Percentiles rank a stretch among this genome's conserved stretches.
These are phyloP conservation scores for Lasioglossum baleicum DNA, from an alignment of 1,140 invertebrate species.

Conservation along the genomic window DNA sequence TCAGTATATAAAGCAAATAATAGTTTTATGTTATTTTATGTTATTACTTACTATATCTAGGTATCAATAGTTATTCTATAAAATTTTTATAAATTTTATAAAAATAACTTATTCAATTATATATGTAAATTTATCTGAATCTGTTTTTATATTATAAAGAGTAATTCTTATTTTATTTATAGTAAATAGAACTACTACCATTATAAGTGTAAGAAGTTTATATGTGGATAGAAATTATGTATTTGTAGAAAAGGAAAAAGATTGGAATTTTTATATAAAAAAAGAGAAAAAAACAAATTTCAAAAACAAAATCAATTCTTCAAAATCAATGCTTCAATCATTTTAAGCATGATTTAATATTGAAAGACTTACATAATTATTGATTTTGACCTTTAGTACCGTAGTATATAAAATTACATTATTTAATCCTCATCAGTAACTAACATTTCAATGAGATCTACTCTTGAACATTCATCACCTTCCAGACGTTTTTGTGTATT, in stretches of 20 bases:
- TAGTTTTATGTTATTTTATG: not conserved
- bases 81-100: constrained; percentile 24
- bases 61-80: not conserved
- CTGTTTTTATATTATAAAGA: not conserved
- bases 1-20: not conserved
- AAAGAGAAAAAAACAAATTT: too few relatives aligned
- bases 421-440: constrained; percentile 81
- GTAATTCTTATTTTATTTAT: not conserved
- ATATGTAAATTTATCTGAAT: too few relatives aligned
- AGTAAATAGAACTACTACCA: too few relatives aligned
- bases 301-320: too few relatives aligned
- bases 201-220: too few relatives aligned
- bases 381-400: not conserved
- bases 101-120: constrained; percentile 21
- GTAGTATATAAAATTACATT: not conserved
- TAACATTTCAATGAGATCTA: constrained; percentile 85
- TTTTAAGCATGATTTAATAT: too few relatives aligned
- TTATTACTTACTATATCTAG: constrained; percentile 13
- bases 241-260: too few relatives aligned
- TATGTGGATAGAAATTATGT: too few relatives aligned
- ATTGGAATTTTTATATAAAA: too few relatives aligned
- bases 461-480: constrained; percentile 84
- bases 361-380: constrained; percentile 20
- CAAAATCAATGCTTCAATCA: too few relatives aligned
- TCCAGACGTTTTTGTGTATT: constrained; percentile 86